Evolutionary conservation across 2,797 vertebrate species (phyloP).

Genomic region (Enteromius argenteus): DNA sequence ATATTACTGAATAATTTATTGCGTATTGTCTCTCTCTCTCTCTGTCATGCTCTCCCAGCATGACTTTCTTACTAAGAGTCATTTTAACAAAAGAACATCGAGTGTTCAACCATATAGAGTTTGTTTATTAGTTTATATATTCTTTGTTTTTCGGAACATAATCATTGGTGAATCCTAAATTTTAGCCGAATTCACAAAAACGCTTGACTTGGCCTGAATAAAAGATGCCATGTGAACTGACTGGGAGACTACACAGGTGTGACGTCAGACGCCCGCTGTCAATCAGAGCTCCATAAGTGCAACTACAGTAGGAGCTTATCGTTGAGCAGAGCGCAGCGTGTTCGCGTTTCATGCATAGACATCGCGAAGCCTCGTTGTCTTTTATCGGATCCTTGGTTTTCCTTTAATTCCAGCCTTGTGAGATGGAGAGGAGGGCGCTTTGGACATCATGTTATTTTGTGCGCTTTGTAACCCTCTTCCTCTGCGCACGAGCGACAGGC

Average conservation of each 20-base stretch:
- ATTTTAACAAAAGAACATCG: neutral
- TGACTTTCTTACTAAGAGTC: neutral
- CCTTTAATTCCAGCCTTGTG: neutral
- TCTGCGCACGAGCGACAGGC: slow-evolving; percentile 49
- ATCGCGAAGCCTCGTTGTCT: neutral
- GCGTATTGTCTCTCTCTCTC: neutral
- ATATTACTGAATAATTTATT: slow-evolving; percentile 18
- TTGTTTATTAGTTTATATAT: neutral
- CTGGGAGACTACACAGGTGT: neutral
- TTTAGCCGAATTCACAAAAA: neutral
- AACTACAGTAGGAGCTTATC: slow-evolving; percentile 39
- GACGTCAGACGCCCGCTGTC: slow-evolving; percentile 56
- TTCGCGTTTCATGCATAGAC: slow-evolving; percentile 3
- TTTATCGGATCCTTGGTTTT: slow-evolving; percentile 2
- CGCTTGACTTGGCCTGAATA: slow-evolving; percentile 15
- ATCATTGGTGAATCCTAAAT: too few species aligned
- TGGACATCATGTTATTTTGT: slow-evolving; percentile 40
- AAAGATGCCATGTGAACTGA: neutral
- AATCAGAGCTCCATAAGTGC: slow-evolving; percentile 32
- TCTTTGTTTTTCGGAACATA: neutral
- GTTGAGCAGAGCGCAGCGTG: neutral
- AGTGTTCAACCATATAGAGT: neutral
- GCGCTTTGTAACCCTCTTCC: slow-evolving; percentile 51
- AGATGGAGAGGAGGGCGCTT: slow-evolving; percentile 47
- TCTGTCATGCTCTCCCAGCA: neutral